phyloP scores from a whole-genome alignment of 2,888 invertebrate genomes.

The Calameuta filiformis region DNA sequence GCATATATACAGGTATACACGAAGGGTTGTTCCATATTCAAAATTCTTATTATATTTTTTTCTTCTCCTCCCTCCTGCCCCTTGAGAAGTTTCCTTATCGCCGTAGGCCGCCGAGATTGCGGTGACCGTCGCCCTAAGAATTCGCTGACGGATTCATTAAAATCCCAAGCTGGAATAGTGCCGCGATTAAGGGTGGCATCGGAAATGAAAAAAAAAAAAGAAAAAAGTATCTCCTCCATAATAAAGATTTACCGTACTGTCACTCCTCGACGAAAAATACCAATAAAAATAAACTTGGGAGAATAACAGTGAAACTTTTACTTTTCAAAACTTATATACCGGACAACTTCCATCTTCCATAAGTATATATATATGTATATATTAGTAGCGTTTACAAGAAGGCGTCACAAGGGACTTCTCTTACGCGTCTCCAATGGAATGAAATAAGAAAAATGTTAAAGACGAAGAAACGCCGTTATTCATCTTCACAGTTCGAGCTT shows the following conservation, averaged over 20 bases:
- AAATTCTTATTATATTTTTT: slow-evolving; percentile 5
- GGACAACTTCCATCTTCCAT: too few species aligned
- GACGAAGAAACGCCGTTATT: slow-evolving; percentile 8
- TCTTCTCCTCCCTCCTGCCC: not conserved
- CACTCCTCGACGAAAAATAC: too few species aligned
- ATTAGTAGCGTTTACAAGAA: too few species aligned
- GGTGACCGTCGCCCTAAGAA: slow-evolving; percentile 17
- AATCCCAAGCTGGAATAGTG: slow-evolving; percentile 48
- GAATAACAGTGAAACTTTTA: too few species aligned
- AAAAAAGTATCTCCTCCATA: too few species aligned
- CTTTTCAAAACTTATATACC: too few species aligned
- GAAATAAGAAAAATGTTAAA: slow-evolving; percentile 3
- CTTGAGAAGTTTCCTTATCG: slow-evolving; percentile 20
- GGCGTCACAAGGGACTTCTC: not conserved
- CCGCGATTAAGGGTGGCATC: slow-evolving; percentile 45
- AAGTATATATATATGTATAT: too few species aligned
- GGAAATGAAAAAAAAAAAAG: slow-evolving; percentile 28
- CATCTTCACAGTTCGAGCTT: not conserved
- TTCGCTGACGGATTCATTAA: slow-evolving; percentile 59
- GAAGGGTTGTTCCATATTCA: too few species aligned
- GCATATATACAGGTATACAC: not conserved
- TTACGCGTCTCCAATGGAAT: not conserved
- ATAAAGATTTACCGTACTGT: too few species aligned
- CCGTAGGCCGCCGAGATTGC: slow-evolving; percentile 14
- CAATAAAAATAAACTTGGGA: too few species aligned